Evolutionary conservation across 2,888 invertebrate genomes (phyloP).

Genomic region (Plebejus argus): DNA sequence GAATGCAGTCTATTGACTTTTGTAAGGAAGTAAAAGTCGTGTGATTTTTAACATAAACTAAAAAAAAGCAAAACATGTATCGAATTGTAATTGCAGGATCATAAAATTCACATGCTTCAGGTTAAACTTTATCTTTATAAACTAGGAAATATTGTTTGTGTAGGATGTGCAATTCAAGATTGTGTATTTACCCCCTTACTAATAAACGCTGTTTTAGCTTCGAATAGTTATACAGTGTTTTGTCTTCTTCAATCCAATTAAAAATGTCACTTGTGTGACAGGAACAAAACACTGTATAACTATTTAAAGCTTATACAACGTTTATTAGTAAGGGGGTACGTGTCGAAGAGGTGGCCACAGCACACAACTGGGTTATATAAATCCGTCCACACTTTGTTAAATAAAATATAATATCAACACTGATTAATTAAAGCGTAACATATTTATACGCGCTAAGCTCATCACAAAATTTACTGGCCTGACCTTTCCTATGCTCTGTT

Average conservation of each 20-base stretch:
- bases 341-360: background rate
- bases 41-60: background rate
- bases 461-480: constrained; percentile 41
- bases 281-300: too few relatives aligned
- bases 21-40: constrained; percentile 3
- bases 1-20: constrained; percentile 30
- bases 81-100: background rate
- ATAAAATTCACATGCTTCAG: background rate
- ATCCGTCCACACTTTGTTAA: background rate
- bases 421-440: constrained; percentile 15
- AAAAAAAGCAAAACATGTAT: background rate
- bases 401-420: constrained; percentile 20
- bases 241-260: too few relatives aligned
- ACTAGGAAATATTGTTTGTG: background rate
- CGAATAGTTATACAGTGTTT: too few relatives aligned
- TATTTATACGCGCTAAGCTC: constrained; percentile 33
- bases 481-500: constrained; percentile 40
- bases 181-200: background rate
- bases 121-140: background rate
- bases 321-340: too few relatives aligned
- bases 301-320: too few relatives aligned
- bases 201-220: too few relatives aligned
- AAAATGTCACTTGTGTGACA: too few relatives aligned
- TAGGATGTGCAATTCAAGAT: background rate
- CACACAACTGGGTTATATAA: constrained; percentile 6